Evolutionary conservation across 2,888 invertebrate genomes (phyloP), one percentile per base, ranked within the genome.

Genomic region (Tigriopus californicus): DNA sequence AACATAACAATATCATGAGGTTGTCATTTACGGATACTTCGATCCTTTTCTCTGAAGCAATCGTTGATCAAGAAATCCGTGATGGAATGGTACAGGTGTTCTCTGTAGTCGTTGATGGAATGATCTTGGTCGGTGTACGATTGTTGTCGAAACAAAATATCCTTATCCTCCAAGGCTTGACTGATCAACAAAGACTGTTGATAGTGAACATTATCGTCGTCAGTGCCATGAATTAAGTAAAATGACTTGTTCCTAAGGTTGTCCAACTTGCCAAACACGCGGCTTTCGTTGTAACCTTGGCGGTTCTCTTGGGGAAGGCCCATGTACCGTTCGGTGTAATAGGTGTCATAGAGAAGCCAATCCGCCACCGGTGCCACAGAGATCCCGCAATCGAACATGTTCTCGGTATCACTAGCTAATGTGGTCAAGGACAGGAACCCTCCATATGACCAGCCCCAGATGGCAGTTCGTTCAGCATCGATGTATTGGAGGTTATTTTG

Each of bases 361-460:
- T 47, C 91, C 1, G 90, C 91, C 18, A 97, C 94, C 0, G 97
- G 97, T 1, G 95, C 95, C 11, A 95, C 90, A 2, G 92, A 85
- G 58, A 89, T 83, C 1, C 90, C 97, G 70, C 97, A 97, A 65
- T 85, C 82, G 76, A 94, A 94, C 25, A 86, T 80, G 52, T 76
- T 74, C 18, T 68, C 68, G 0, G 72, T 73, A 64, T 91, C 90
- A 49, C 78, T 79, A 0, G 88, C 88, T 62, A 95, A 74, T 2
- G 85, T 85, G 75, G 90, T 81, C 3, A 86, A 85, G 1, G 92
- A 80, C 0, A 89, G 85, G 72, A 89, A 95, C 1, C 95, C 97
- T 13, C 97, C 97, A 72, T 95, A 97, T 66, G 92, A 94, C 95
- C 94, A 95, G 59, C 97, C 97, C 92, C 92, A 95, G 67, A 97